phyloP scores from a whole-genome alignment of 2,888 invertebrate species.

The Salpingus planirostris region DNA sequence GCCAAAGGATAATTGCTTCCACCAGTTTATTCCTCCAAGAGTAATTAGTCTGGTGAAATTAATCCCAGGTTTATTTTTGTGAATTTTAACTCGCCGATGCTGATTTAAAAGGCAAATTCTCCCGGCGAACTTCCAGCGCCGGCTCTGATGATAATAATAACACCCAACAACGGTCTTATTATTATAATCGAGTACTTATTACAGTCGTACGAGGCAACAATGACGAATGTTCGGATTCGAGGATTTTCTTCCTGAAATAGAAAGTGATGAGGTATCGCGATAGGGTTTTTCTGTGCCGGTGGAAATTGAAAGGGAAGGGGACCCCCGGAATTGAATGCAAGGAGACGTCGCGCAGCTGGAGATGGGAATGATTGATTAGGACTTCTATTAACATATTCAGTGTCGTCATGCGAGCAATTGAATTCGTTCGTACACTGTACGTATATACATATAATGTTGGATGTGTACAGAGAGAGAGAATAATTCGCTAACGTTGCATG shows the following conservation, averaged over 20 bases:
- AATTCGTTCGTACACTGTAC: no score
- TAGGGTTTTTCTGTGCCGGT: constrained; percentile 7
- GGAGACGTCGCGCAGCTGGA: constrained; percentile 19
- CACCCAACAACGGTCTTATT: no score
- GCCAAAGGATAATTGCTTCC: no score
- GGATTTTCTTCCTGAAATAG: no score
- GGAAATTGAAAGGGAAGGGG: constrained; percentile 21
- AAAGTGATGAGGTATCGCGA: constrained; percentile 7
- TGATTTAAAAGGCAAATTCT: constrained; percentile 19
- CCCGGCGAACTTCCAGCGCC: constrained; percentile 8
- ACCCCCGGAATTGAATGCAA: constrained; percentile 22
- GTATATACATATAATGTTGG: no score
- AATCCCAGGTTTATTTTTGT: constrained; percentile 22
- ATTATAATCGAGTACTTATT: no score
- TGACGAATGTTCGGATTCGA: no score
- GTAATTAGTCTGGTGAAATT: constrained; percentile 22
- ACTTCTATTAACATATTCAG: constrained; percentile 14
- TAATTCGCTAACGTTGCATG: no score
- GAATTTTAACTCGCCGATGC: constrained; percentile 19
- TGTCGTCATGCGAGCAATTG: constrained; percentile 5
- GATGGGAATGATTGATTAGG: constrained; percentile 26
- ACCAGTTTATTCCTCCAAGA: constrained; percentile 17
- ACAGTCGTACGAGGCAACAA: no score
- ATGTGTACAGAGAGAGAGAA: no score
- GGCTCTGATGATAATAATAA: no score